These are phyloP conservation scores for Melanotaenia nigrans DNA, from an alignment of 2,797 vertebrate genomes.

Conservation along the genomic window DNA sequence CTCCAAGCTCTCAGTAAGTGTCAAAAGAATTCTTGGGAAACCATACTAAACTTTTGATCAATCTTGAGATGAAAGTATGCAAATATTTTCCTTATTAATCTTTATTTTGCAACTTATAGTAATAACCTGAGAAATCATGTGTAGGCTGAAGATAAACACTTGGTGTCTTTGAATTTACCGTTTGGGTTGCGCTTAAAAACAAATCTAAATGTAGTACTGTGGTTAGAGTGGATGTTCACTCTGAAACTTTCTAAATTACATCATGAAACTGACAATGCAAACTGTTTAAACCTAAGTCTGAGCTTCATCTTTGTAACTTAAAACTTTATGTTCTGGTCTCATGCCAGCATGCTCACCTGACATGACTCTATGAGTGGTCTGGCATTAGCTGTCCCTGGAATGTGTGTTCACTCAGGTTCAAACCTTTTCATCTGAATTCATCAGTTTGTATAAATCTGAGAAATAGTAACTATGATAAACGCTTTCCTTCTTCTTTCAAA, in stretches of 20 bases:
- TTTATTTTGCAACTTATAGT: slow-evolving; percentile 6
- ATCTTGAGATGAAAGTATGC: slow-evolving; percentile 30
- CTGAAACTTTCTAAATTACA: slow-evolving; percentile 10
- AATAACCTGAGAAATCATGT: background rate
- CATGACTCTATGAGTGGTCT: slow-evolving; percentile 61
- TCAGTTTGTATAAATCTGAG: slow-evolving; percentile 37
- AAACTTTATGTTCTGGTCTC: slow-evolving; percentile 61
- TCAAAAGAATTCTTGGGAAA: slow-evolving; percentile 52
- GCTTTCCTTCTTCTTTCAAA: background rate
- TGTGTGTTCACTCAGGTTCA: slow-evolving; percentile 51
- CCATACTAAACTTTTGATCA: slow-evolving; percentile 32
- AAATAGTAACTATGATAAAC: background rate
- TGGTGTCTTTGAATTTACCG: background rate
- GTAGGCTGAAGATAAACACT: slow-evolving; percentile 11
- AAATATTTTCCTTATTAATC: slow-evolving; percentile 45
- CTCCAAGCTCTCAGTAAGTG: slow-evolving; percentile 45
- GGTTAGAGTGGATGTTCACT: slow-evolving; percentile 13
- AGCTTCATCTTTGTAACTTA: slow-evolving; percentile 40
- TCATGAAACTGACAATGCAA: slow-evolving; percentile 3
- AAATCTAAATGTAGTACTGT: background rate
- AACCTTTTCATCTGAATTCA: slow-evolving; percentile 46
- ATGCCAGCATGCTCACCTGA: slow-evolving; percentile 69
- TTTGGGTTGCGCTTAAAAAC: background rate
- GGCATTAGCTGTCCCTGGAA: slow-evolving; percentile 57
- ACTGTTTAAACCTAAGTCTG: background rate